These are phyloP conservation scores for Sicus ferrugineus DNA, from an alignment of 2,888 invertebrate genomes.

Conservation along the genomic window DNA sequence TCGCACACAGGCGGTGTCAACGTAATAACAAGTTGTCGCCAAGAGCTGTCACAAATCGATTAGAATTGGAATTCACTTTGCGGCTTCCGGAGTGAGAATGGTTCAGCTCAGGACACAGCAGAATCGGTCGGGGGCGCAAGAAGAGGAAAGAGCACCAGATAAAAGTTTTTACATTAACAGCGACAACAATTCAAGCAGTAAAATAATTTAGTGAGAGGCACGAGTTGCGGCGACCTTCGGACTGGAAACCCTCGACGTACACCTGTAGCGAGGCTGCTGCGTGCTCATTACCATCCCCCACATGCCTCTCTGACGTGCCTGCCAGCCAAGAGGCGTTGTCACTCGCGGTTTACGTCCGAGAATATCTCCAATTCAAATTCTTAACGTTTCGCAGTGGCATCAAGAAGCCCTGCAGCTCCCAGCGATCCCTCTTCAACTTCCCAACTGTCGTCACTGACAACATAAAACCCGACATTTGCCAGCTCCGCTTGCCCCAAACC, in stretches of 20 bases:
- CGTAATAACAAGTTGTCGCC: constrained; percentile 19
- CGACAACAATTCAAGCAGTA: constrained; percentile 10
- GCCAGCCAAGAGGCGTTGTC: constrained; percentile 46
- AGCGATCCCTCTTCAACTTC: constrained; percentile 14
- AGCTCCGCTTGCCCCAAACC: not conserved
- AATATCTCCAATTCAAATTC: constrained; percentile 60
- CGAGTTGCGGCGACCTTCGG: not conserved
- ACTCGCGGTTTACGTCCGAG: constrained; percentile 61
- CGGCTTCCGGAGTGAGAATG: not conserved
- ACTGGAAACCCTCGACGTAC: constrained; percentile 6
- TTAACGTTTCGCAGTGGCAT: constrained; percentile 51
- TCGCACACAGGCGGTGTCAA: constrained; percentile 16
- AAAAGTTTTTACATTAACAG: constrained; percentile 19
- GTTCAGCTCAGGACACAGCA: not conserved
- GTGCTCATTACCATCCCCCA: not conserved
- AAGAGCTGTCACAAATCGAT: constrained; percentile 25
- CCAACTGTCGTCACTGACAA: constrained; percentile 28
- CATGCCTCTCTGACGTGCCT: not conserved
- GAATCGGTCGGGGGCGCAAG: not conserved
- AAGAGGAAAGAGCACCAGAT: not conserved
- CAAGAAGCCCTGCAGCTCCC: not conserved
- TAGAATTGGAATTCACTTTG: constrained; percentile 25
- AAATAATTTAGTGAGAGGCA: constrained; percentile 25
- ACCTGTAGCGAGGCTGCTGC: not conserved
- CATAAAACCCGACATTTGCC: constrained; percentile 25